A percentile compares a stretch with the other conserved stretches of the same genome.
phyloP scores from a whole-genome alignment of 2,888 invertebrate species.

The Stomorhina lunata region DNA sequence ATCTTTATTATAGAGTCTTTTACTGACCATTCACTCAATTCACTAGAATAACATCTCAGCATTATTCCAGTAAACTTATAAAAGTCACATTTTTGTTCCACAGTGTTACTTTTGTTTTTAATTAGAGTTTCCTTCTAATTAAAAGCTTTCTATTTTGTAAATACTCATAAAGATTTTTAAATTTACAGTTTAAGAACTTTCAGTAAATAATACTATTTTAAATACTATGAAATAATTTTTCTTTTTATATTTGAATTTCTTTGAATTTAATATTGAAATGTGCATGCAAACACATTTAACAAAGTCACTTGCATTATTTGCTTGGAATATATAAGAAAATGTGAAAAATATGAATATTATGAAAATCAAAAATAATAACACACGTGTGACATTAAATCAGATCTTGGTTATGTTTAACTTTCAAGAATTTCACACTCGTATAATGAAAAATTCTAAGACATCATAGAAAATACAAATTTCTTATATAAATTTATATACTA shows the following conservation, averaged over 20 bases:
- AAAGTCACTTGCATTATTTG: slow-evolving; percentile 28
- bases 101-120: no score
- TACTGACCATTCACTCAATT: no score
- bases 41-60: no score
- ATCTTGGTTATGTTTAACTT: slow-evolving; percentile 6
- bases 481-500: slow-evolving; percentile 11
- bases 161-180: no score
- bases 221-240: neutral
- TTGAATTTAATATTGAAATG: no score
- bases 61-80: no score
- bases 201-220: no score
- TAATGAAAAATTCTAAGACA: neutral
- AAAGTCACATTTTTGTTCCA: no score
- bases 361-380: slow-evolving; percentile 13
- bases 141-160: neutral
- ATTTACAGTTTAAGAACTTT: neutral
- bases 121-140: neutral
- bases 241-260: neutral
- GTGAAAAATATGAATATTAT: slow-evolving; percentile 20
- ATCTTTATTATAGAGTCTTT: no score
- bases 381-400: slow-evolving; percentile 13
- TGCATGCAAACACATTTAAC: slow-evolving; percentile 14
- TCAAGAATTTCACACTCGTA: slow-evolving; percentile 30
- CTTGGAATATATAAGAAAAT: neutral
- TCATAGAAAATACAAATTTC: neutral